Evolutionary conservation across 2,888 invertebrate species (phyloP), one percentile per base, ranked within the genome.

Genomic region (Platycheirus rosarum): DNA sequence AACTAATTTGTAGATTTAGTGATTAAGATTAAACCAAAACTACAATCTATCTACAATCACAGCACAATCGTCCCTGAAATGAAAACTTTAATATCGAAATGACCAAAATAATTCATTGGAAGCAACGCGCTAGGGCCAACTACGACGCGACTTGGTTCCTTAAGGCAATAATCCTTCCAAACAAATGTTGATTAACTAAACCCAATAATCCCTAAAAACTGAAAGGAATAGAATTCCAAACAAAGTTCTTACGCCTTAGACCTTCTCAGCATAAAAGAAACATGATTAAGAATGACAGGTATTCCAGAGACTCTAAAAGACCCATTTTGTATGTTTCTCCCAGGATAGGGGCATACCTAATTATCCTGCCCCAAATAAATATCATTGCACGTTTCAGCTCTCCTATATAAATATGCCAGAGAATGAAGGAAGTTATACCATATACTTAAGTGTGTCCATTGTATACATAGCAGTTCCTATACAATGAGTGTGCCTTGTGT

Each of bases 341-440:
- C 7, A 13, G 37, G 44, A 11, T 40, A n/a, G 29, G 20, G 53
- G 46, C n/a, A n/a, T n/a, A n/a, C n/a, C n/a, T 63, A 76, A 77
- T 82, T 77, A 82, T 68, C 68, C 62, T 73, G 63, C 63, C 57
- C 68, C 8, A 77, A 62, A 73, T 77, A 77, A 62, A 73, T 77
- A 63, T 57, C 82, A 46, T 55, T 73, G 82, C 68, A 73, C 63
- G 77, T 77, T 40, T 55, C 16, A 29, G 60, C 68, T 71, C 37
- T 16, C 20, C 40, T 71, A 35, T 60, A 65, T 46, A 2, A n/a
- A n/a, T n/a, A n/a, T n/a, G n/a, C n/a, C n/a, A n/a, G n/a, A n/a
- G n/a, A n/a, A n/a, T n/a, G n/a, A n/a, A n/a, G n/a, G n/a, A n/a
- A n/a, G n/a, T n/a, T n/a, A n/a, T n/a, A n/a, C n/a, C n/a, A n/a